Conservation (phyloP, 1,140 invertebrate genomes). For the Papilio dardanus region DNA sequence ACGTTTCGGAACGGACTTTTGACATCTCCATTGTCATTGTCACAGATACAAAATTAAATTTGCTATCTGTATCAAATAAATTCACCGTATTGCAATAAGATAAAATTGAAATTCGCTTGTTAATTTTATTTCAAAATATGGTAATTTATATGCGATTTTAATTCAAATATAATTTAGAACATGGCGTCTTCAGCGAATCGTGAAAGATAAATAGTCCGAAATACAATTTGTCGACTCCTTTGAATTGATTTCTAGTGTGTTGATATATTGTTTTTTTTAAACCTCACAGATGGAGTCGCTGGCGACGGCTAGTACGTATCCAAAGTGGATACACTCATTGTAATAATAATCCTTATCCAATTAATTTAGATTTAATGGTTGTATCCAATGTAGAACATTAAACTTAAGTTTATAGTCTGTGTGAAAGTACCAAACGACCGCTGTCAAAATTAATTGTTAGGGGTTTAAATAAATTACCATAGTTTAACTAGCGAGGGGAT, state of each 20-base stretch:
- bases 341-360: neutral
- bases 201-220: conserved; percentile 56
- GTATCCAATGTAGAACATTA: conserved; percentile 15
- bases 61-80: conserved; percentile 40
- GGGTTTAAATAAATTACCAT: conserved; percentile 16
- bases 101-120: conserved; percentile 17
- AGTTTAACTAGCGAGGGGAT: conserved; percentile 24
- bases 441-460: conserved; percentile 30
- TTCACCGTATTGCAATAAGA: conserved; percentile 13
- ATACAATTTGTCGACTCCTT: conserved; percentile 58
- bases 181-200: conserved; percentile 45
- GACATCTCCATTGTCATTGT: conserved; percentile 64
- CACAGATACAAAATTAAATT: conserved; percentile 38
- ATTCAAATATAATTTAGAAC: conserved; percentile 25
- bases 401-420: conserved; percentile 14
- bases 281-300: too few species aligned
- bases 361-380: conserved; percentile 22
- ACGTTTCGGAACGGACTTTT: conserved; percentile 60
- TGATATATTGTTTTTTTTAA: conserved; percentile 31
- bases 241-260: conserved; percentile 41
- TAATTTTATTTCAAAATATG: neutral
- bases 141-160: neutral
- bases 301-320: neutral
- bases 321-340: neutral
- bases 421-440: conserved; percentile 20